Percentiles rank a stretch among this genome's conserved stretches.
Conservation (phyloP, 2,113 vertebrate species). For the Apistogramma diplotaenia region DNA sequence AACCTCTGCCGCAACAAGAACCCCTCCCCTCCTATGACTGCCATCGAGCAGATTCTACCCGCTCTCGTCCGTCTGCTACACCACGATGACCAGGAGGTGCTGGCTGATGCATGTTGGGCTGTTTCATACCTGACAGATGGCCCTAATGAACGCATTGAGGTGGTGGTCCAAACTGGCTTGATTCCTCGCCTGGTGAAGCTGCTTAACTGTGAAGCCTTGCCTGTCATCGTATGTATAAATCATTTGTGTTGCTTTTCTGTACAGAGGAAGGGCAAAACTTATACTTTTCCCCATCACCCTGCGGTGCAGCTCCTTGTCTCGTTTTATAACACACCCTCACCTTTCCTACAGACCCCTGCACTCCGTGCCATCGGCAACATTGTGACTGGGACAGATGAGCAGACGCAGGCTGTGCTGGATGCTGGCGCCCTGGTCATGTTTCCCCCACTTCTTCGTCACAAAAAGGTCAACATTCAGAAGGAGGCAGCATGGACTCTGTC, state of each 20-base stretch:
- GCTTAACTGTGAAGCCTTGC: conserved; percentile 83
- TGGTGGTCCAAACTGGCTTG: conserved; percentile 88
- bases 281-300: neutral
- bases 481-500: conserved; percentile 97
- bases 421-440: conserved; percentile 83
- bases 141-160: conserved; percentile 92
- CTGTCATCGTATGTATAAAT: conserved; percentile 82
- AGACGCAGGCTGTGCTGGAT: conserved; percentile 91
- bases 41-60: conserved; percentile 88
- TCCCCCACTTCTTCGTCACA: conserved; percentile 82
- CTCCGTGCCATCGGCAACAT: conserved; percentile 94
- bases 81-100: conserved; percentile 85
- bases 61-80: conserved; percentile 85
- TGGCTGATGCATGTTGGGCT: conserved; percentile 95
- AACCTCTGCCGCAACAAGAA: conserved; percentile 99
- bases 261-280: neutral
- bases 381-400: conserved; percentile 97
- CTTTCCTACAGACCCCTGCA: conserved; percentile 84
- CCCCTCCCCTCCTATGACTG: conserved; percentile 87
- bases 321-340: neutral
- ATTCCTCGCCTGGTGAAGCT: conserved; percentile 89
- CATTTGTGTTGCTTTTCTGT: neutral
- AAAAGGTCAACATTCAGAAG: conserved; percentile 92
- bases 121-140: conserved; percentile 95
- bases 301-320: neutral